phyloP scores from a whole-genome alignment of 1,140 invertebrate species.

The Drosophila melanica region DNA sequence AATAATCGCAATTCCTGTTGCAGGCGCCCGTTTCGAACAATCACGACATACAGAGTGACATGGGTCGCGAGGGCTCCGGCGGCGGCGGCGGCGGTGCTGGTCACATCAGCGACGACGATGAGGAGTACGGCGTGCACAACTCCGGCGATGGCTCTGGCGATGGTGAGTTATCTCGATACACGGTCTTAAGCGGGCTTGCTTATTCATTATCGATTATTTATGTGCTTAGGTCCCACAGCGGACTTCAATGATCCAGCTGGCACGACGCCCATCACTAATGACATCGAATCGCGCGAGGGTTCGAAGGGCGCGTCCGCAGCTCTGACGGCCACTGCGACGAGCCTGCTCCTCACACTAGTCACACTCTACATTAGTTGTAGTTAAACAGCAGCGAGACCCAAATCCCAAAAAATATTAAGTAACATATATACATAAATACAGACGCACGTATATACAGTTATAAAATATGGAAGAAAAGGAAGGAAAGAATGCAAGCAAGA shows the following conservation, averaged over 20 bases:
- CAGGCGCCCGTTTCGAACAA: slow-evolving; percentile 58
- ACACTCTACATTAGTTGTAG: slow-evolving; percentile 73
- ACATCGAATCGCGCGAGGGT: slow-evolving; percentile 48
- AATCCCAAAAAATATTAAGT: slow-evolving; percentile 24
- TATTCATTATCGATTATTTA: background rate
- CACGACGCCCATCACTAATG: slow-evolving; percentile 49
- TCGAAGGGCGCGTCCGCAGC: slow-evolving; percentile 37
- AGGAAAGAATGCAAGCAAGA: slow-evolving; percentile 16
- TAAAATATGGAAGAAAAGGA: slow-evolving; percentile 16
- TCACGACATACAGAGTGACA: slow-evolving; percentile 81
- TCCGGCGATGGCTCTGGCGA: slow-evolving; percentile 83
- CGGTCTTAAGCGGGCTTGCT: too few species aligned
- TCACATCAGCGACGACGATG: slow-evolving; percentile 71
- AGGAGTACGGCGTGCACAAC: slow-evolving; percentile 71
- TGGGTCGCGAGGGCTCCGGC: slow-evolving; percentile 80
- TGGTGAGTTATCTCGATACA: slow-evolving; percentile 48
- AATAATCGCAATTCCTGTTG: accelerated
- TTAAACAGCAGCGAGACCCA: slow-evolving; percentile 63
- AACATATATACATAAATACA: slow-evolving; percentile 17
- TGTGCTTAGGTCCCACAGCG: slow-evolving; percentile 50
- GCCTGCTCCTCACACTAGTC: slow-evolving; percentile 77
- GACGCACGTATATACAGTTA: slow-evolving; percentile 7
- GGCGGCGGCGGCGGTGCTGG: slow-evolving; percentile 54
- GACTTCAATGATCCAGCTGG: slow-evolving; percentile 41
- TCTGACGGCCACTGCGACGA: slow-evolving; percentile 48